A percentile compares a stretch with the other conserved stretches of the same genome.
Evolutionary conservation across 2,797 vertebrate genomes (phyloP).

Genomic region (Bradypus variegatus): DNA sequence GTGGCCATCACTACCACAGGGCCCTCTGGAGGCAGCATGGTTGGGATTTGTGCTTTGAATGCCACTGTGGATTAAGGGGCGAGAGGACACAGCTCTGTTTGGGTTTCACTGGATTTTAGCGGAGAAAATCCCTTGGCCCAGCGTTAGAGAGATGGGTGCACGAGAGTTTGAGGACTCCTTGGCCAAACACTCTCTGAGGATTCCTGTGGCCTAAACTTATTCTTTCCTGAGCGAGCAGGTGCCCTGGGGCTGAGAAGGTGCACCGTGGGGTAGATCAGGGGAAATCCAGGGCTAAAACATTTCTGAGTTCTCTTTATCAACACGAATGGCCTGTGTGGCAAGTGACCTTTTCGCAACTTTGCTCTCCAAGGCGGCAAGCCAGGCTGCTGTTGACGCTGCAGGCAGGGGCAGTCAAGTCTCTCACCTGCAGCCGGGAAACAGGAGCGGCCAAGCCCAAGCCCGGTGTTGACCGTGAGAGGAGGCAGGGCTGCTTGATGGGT

Average conservation of each 20-base stretch:
- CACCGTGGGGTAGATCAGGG: not conserved
- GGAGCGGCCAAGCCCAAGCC: not conserved
- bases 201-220: not conserved
- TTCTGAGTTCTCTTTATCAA: not conserved
- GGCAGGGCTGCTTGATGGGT: not conserved
- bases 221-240: not conserved
- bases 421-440: not conserved
- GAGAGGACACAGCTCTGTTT: not conserved
- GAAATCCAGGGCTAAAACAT: too few species aligned
- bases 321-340: not conserved
- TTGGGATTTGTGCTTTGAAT: not conserved
- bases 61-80: not conserved
- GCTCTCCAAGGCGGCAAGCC: not conserved
- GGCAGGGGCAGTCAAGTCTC: not conserved
- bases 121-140: accelerated
- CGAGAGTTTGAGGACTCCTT: not conserved
- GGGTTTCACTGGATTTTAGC: not conserved
- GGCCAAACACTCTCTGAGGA: not conserved
- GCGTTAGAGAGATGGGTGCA: not conserved
- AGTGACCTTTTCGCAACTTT: not conserved
- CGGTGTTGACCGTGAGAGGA: not conserved
- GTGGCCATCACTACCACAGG: not conserved
- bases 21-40: not conserved
- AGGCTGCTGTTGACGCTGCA: too few species aligned
- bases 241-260: not conserved